A percentile compares a stretch with the other conserved stretches of the same genome.
Evolutionary conservation across 2,113 vertebrate species (phyloP).

Genomic region (Fukomys damarensis): DNA sequence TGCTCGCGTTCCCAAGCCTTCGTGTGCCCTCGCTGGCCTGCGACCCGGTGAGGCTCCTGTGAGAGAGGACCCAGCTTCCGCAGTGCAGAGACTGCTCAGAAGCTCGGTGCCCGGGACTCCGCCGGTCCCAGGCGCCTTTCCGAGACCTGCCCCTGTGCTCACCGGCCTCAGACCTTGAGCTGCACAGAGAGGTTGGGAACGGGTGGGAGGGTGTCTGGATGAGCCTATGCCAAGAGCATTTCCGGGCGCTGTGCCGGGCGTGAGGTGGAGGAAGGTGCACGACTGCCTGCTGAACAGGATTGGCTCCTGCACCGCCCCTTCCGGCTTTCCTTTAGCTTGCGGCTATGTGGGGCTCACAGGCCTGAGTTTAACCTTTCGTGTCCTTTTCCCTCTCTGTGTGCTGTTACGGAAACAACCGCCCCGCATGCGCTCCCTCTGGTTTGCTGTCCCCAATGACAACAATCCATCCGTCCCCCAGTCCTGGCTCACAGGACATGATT

Average conservation of each 20-base stretch:
- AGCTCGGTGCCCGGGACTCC: background rate
- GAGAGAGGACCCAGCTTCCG: background rate
- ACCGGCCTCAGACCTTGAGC: background rate
- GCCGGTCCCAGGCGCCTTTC: background rate
- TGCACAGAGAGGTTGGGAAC: accelerated
- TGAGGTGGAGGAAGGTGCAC: too few relatives aligned
- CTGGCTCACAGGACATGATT: background rate
- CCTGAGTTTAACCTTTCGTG: background rate
- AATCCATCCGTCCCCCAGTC: background rate
- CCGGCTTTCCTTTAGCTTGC: background rate
- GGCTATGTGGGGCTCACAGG: background rate
- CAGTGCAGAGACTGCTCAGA: too few relatives aligned
- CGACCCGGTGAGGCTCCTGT: accelerated
- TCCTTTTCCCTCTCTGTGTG: background rate
- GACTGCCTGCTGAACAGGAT: accelerated
- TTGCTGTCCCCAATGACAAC: background rate
- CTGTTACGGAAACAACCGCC: background rate
- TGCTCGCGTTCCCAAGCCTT: background rate
- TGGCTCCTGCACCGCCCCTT: accelerated
- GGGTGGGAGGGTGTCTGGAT: background rate
- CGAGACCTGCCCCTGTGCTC: too few relatives aligned
- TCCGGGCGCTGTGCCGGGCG: accelerated
- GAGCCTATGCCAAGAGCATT: background rate
- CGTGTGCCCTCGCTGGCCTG: accelerated
- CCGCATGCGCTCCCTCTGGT: background rate